Evolutionary conservation across 2,888 invertebrate species (phyloP).

Genomic region (Lepidonotus clava): DNA sequence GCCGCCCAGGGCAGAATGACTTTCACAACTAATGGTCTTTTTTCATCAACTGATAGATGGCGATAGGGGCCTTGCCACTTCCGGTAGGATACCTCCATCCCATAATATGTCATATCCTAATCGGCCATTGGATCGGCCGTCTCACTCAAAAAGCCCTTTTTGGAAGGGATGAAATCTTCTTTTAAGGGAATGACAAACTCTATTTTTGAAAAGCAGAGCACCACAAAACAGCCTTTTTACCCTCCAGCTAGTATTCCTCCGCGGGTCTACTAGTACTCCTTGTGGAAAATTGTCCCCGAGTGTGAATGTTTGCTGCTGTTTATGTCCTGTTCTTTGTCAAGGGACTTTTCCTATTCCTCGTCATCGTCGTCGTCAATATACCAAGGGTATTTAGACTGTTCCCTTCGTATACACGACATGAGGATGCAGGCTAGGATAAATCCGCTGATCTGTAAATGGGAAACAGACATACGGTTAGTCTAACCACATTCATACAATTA

Average conservation of each 20-base stretch:
- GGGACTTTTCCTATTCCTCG: neutral
- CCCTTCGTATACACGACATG: slow-evolving; percentile 45
- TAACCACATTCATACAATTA: too few species aligned
- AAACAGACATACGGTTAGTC: too few species aligned
- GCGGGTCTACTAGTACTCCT: neutral
- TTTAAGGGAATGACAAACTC: neutral
- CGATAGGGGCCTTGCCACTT: neutral
- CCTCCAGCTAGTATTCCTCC: neutral
- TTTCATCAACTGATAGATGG: neutral
- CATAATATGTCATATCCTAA: neutral
- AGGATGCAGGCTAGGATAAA: slow-evolving; percentile 52
- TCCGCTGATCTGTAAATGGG: slow-evolving; percentile 52
- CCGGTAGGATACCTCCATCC: neutral
- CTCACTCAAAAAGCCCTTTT: neutral
- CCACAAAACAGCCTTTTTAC: neutral
- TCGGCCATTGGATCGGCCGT: neutral
- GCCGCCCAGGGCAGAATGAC: neutral
- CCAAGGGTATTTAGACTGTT: slow-evolving; percentile 57
- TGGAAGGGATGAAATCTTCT: neutral
- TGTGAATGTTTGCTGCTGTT: neutral
- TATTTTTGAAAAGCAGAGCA: neutral
- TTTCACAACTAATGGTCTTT: neutral
- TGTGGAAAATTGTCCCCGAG: neutral
- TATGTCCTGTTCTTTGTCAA: neutral
- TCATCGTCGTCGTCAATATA: slow-evolving; percentile 55